These are phyloP conservation scores for Drosophila kurseongensis DNA, from an alignment of 1,140 invertebrate species.

Conservation along the genomic window DNA sequence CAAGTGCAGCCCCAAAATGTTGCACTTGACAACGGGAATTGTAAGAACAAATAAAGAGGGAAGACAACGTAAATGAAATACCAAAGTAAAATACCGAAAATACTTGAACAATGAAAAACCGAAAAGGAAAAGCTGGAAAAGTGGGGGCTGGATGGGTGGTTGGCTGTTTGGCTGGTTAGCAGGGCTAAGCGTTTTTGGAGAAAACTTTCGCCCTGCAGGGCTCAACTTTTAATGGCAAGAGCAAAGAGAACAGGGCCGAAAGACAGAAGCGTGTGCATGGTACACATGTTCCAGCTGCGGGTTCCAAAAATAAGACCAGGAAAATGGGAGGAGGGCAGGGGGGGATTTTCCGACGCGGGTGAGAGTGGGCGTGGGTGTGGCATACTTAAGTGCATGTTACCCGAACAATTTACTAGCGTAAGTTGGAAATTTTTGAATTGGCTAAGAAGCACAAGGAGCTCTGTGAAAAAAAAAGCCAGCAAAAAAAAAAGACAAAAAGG, in stretches of 20 bases:
- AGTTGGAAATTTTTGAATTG: conserved; percentile 79
- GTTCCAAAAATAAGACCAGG: conserved; percentile 30
- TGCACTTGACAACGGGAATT: conserved; percentile 60
- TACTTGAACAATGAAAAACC: conserved; percentile 57
- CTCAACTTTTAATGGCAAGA: conserved; percentile 78
- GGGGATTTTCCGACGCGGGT: conserved; percentile 2
- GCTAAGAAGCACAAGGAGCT: conserved; percentile 37
- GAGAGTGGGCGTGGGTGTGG: conserved; percentile 2
- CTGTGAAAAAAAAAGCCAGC: background rate
- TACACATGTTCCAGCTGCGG: conserved; percentile 76
- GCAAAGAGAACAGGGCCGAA: conserved; percentile 64
- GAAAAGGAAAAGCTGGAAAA: conserved; percentile 10
- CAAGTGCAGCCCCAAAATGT: conserved; percentile 55
- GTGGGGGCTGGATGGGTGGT: background rate
- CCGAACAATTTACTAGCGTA: conserved; percentile 80
- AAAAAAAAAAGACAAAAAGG: background rate
- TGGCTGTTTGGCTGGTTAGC: conserved; percentile 27
- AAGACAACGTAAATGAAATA: conserved; percentile 64
- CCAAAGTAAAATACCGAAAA: conserved; percentile 76
- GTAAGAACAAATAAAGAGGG: conserved; percentile 30
- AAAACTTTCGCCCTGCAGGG: conserved; percentile 65
- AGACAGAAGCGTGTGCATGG: conserved; percentile 39
- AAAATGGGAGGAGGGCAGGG: no score
- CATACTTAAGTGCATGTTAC: conserved; percentile 80
- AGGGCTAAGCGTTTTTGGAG: conserved; percentile 41